Evolutionary conservation across 2,888 invertebrate species (phyloP).

Genomic region (Idaea straminata): DNA sequence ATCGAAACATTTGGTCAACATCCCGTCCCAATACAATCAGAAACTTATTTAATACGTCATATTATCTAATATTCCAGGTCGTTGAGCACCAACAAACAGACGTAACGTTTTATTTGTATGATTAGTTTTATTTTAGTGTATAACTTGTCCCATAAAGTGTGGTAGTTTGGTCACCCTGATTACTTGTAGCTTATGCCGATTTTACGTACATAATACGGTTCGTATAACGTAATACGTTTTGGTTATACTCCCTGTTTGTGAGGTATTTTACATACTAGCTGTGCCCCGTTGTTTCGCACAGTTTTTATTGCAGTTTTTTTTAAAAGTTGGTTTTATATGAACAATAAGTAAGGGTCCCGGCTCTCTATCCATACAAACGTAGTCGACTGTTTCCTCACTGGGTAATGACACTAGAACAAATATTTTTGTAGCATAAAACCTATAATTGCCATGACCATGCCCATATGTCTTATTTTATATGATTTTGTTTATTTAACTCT

Average conservation of each 20-base stretch:
- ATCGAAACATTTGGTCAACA: not conserved
- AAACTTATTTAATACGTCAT: not conserved
- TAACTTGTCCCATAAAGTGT: constrained; percentile 10
- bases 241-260: constrained; percentile 16
- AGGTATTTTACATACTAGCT: constrained; percentile 13
- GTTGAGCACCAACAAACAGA: constrained; percentile 3
- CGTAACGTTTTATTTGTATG: constrained; percentile 4
- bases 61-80: not conserved
- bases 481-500: too few relatives aligned
- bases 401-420: too few relatives aligned
- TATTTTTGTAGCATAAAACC: too few relatives aligned
- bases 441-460: too few relatives aligned
- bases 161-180: constrained; percentile 12
- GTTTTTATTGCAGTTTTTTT: too few relatives aligned
- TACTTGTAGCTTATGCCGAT: constrained; percentile 20
- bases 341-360: too few relatives aligned
- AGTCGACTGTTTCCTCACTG: too few relatives aligned
- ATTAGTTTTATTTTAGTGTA: constrained; percentile 9
- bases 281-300: not conserved
- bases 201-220: constrained; percentile 20
- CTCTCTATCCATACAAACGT: too few relatives aligned
- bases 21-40: constrained; percentile 1
- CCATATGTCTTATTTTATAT: too few relatives aligned
- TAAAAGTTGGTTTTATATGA: too few relatives aligned
- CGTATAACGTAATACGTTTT: constrained; percentile 25